Evolutionary conservation across 1,140 invertebrate genomes (phyloP), one percentile per base, ranked within the genome.

Genomic region (Orussus abietinus): DNA sequence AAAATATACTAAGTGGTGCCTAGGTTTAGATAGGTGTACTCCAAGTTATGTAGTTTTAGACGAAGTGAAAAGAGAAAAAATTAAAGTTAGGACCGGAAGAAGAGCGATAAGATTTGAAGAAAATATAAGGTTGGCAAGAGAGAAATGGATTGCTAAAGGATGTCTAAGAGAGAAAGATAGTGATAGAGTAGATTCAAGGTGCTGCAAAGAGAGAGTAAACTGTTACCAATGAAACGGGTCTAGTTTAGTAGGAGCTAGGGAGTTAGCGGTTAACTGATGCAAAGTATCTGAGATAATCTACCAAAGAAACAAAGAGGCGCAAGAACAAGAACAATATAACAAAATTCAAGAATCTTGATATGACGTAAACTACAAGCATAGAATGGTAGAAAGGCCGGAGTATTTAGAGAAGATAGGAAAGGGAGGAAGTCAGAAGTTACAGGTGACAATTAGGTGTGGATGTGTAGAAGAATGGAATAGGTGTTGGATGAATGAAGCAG

Each of bases 1-100:
- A 22, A 43, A 38, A 3, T 47, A 37, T 22, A 1, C 38, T 0
- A 47, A 18, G 19, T 47, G 45, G 45, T 26, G 22, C 4, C 30
- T 47, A 3, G 40, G 45, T 5, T 13, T 47, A 11, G 26, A 41
- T n/a, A 47, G 31, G 17, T 21, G 34, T 17, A 36, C 38, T 7
- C 45, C 45, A 17, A 33, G 11, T 11, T 26, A 26, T 26, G 11
- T 26, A 26, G 25, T 26, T 10, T 26, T 26, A 26, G 2, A 43
- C 10, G 32, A 43, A 9, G 15, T 29, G n/a, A 25, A 25, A 10
- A 25, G 18, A 25, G 41, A 43, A 3, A 43, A 43, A 17, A 11
- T 43, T 3, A 43, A 18, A 5, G 15, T 22, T 5, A 43, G 17
- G 25, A 7, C 19, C n/a, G 19, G 2, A 15, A 22, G 19, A 17